A percentile compares a stretch with the other conserved stretches of the same genome.
phyloP scores from a whole-genome alignment of 2,888 invertebrate genomes.

The Xestia rhomboidea region DNA sequence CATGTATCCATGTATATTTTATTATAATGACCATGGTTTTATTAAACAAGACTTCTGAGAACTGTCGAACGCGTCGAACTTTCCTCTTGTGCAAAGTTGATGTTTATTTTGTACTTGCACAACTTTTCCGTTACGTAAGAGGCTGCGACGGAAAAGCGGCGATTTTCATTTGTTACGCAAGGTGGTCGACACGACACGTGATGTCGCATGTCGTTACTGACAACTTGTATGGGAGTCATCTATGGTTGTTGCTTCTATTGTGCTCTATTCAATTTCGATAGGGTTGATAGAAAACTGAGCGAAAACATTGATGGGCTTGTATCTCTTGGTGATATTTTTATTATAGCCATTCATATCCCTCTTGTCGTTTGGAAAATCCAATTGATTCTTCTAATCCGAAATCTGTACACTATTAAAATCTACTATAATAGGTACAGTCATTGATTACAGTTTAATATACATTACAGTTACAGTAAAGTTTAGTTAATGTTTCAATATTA shows the following conservation, averaged over 20 bases:
- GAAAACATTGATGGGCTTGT: background rate
- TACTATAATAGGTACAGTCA: constrained; percentile 4
- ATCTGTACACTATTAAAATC: background rate
- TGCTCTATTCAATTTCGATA: constrained; percentile 43
- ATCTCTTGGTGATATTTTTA: background rate
- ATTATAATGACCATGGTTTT: constrained; percentile 72
- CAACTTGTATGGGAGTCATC: constrained; percentile 61
- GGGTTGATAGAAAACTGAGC: constrained; percentile 30
- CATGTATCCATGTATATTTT: constrained; percentile 61
- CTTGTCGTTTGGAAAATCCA: background rate
- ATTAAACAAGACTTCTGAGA: constrained; percentile 74
- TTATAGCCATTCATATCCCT: background rate
- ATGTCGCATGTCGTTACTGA: constrained; percentile 62
- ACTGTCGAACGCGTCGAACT: constrained; percentile 72
- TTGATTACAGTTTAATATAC: constrained; percentile 6
- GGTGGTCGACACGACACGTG: constrained; percentile 61
- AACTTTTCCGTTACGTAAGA: constrained; percentile 76
- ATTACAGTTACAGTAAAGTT: constrained; percentile 25
- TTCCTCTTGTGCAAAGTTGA: constrained; percentile 73
- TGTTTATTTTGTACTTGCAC: constrained; percentile 71
- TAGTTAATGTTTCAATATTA: constrained; percentile 38
- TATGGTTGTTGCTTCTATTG: constrained; percentile 61
- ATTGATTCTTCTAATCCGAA: background rate
- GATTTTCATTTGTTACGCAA: constrained; percentile 77
- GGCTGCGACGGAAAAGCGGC: constrained; percentile 70